Base-by-base conservation (phyloP, 2,797 vertebrate species). In the Astyanax mexicanus region DNA sequence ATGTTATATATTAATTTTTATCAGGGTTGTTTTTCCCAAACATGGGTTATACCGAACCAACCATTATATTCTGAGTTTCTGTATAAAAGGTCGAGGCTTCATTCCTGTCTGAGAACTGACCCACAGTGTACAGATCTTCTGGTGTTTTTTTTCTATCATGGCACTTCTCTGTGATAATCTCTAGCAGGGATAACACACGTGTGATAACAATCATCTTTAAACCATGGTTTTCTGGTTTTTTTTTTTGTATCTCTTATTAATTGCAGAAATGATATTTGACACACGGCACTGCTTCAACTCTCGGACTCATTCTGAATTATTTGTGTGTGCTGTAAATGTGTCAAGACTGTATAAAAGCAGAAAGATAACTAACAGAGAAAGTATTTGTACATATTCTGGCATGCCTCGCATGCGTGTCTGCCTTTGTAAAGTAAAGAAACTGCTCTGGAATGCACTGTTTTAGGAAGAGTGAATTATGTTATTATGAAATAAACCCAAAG, bases 391-490 rank as follows among this genome's bases (percentile, higher is more conserved):
- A 80, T 29, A 72, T 21, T 70, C 45, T 52, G 67, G 74, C 60
- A 74, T 76, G 69, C 74, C 55, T 80, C 64, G 81, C 81, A 80
- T 79, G 81, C 75, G 72, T 67, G 72, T 44, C 40, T 69, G 81
- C 42, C 72, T 66, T 71, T 69, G 75, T 78, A 65, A 65, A 80
- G 75, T 78, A 65, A 65, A 80, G 66, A 72, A 32, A 29, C 64
- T 73, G 35, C 64, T 21, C 29, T 72, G 57, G 72, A 80, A 69
- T 71, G 71, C 74, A 79, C 79, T 68, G 83, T 81, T 68, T 81
- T 49, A 72, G 83, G 78, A 54, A 81, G 77, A 87, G 29, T 32
- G 29, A 86, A 78, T 51, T 21, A 55, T 55, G 70, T 72, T 51
- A 69, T 32, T n/a, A 32, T 78, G 54, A 70, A 78, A 65, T 69